Conservation (phyloP, 2,888 invertebrate genomes). For the Baronia brevicornis region DNA sequence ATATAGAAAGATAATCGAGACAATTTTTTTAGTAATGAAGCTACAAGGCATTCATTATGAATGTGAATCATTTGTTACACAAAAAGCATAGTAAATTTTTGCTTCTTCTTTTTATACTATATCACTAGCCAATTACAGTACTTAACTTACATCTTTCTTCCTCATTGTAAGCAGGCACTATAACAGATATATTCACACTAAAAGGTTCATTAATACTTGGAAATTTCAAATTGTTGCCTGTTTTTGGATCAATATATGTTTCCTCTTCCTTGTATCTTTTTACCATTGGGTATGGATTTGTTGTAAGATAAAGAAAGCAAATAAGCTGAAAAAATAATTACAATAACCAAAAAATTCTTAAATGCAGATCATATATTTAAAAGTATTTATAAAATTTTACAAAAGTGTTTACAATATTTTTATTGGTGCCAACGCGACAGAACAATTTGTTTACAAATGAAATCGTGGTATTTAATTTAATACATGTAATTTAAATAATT, state of each 20-base stretch:
- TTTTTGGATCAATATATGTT: slow-evolving; percentile 79
- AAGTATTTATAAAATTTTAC: too few species aligned
- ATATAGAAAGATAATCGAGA: too few species aligned
- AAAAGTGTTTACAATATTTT: too few species aligned
- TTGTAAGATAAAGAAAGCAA: slow-evolving; percentile 74
- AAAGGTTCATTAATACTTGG: slow-evolving; percentile 83
- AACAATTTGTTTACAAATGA: too few species aligned
- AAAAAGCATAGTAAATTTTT: neutral
- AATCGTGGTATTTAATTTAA: too few species aligned
- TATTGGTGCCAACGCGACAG: too few species aligned
- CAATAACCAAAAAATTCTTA: slow-evolving; percentile 32
- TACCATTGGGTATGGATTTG: slow-evolving; percentile 80
- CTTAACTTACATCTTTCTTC: slow-evolving; percentile 85
- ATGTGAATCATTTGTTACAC: too few species aligned
- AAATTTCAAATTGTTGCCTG: slow-evolving; percentile 68
- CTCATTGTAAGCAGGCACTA: slow-evolving; percentile 98
- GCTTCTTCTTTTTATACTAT: neutral
- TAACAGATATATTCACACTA: slow-evolving; percentile 87
- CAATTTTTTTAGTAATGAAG: too few species aligned
- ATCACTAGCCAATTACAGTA: neutral
- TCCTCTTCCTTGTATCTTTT: slow-evolving; percentile 84
- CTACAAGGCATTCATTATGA: too few species aligned
- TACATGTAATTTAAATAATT: too few species aligned
- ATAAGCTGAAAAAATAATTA: slow-evolving; percentile 72
- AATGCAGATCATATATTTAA: too few species aligned